Percentiles rank a stretch among this genome's conserved stretches.
These are phyloP conservation scores for Xyrichtys novacula DNA, from an alignment of 2,797 vertebrate genomes.

Conservation along the genomic window DNA sequence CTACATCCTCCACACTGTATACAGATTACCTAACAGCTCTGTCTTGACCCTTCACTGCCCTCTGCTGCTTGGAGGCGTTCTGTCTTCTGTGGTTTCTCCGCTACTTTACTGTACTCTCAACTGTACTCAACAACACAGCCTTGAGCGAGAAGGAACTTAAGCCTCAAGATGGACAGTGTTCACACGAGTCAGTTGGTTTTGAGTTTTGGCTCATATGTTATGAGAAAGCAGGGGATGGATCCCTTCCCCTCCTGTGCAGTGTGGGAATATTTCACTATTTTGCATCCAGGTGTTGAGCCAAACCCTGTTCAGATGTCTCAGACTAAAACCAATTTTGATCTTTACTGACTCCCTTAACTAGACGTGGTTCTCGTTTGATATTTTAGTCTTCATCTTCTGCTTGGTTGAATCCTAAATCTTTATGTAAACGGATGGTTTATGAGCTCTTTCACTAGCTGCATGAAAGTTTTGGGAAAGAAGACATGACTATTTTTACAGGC, in stretches of 20 bases:
- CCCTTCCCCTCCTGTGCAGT: not conserved
- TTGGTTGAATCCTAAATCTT: conserved; percentile 32
- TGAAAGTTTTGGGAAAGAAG: too few relatives aligned
- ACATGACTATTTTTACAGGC: conserved; percentile 29
- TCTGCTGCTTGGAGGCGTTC: not conserved
- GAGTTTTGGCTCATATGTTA: not conserved
- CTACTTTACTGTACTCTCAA: not conserved
- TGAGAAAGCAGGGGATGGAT: not conserved
- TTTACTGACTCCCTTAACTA: too few relatives aligned
- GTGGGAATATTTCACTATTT: too few relatives aligned
- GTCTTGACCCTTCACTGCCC: not conserved
- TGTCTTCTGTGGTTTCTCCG: not conserved
- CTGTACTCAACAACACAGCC: conserved; percentile 1
- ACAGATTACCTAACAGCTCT: too few relatives aligned
- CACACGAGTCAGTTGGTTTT: conserved; percentile 8
- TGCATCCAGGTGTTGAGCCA: conserved; percentile 4
- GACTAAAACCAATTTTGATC: conserved; percentile 28
- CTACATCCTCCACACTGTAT: too few relatives aligned
- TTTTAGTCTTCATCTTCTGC: conserved; percentile 31
- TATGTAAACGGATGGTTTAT: conserved; percentile 32
- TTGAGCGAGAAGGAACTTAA: not conserved
- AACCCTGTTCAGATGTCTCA: conserved; percentile 8
- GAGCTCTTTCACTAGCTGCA: conserved; percentile 22
- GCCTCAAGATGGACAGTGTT: conserved; percentile 1
- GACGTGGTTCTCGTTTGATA: conserved; percentile 43